Evolutionary conservation across 2,113 vertebrate species (phyloP).

Genomic region (Anolis carolinensis): DNA sequence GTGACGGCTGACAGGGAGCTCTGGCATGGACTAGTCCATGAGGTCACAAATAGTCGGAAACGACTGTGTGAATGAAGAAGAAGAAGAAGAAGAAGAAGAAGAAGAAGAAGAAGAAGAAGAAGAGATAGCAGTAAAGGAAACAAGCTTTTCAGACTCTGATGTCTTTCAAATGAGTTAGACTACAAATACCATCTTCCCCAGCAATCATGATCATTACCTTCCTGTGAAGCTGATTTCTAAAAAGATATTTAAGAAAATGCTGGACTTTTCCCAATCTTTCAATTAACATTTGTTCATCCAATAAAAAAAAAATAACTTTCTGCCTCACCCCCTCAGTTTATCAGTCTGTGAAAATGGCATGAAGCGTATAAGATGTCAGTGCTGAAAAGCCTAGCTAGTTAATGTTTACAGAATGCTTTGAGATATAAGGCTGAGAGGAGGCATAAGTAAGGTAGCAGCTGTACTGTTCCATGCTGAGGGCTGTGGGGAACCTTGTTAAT

Average conservation of each 20-base stretch:
- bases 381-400: constrained; percentile 9
- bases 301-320: not conserved
- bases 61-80: too few species aligned
- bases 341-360: not conserved
- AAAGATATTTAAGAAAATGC: not conserved
- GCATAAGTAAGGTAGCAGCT: constrained; percentile 32
- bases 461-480: constrained; percentile 28
- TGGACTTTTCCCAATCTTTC: constrained; percentile 1
- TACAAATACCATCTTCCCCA: too few species aligned
- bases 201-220: not conserved
- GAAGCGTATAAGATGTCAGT: not conserved
- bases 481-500: constrained; percentile 31
- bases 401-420: constrained; percentile 18
- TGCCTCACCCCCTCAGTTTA: constrained; percentile 33
- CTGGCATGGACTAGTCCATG: too few species aligned
- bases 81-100: too few species aligned
- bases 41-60: too few species aligned
- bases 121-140: not conserved
- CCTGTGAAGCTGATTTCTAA: not conserved
- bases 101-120: too few species aligned
- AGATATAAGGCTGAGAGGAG: constrained; percentile 15
- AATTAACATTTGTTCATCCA: not conserved
- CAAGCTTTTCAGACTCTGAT: not conserved
- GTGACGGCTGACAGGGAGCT: too few species aligned
- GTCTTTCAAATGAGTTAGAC: too few species aligned